A percentile compares a stretch with the other conserved stretches of the same genome.
Conservation (phyloP, 2,888 invertebrate species). For the Hyposoter dolosus region DNA sequence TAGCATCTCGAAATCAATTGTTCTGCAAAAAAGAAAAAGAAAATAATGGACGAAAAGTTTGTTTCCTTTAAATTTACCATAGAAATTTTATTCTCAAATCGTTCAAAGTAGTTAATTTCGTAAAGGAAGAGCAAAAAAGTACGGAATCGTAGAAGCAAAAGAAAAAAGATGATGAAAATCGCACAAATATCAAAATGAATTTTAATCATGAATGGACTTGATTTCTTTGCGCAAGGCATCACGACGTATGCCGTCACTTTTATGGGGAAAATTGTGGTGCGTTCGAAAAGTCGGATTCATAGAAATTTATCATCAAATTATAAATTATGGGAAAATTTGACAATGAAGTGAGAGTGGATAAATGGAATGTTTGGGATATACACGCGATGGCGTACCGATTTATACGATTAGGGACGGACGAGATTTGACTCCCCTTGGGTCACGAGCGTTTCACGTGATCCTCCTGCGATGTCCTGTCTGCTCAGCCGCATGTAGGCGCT, state of each 20-base stretch:
- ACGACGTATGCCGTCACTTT: background rate
- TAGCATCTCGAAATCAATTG: too few species aligned
- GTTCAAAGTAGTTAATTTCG: too few species aligned
- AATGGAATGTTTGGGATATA: conserved; percentile 1
- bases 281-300: background rate
- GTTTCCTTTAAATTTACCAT: too few species aligned
- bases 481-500: background rate
- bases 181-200: background rate
- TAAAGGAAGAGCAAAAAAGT: background rate
- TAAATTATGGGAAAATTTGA: background rate
- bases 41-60: too few species aligned
- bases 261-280: background rate
- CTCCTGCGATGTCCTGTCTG: conserved; percentile 77
- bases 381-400: conserved; percentile 13
- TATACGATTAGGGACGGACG: conserved; percentile 20
- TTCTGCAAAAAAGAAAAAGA: too few species aligned
- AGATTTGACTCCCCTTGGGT: conserved; percentile 28
- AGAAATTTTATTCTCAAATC: too few species aligned
- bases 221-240: background rate
- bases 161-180: too few species aligned
- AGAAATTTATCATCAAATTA: background rate
- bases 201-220: background rate
- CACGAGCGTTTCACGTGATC: conserved; percentile 81
- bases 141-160: too few species aligned
- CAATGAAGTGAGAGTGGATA: background rate